These are phyloP conservation scores for Pomacea maculata DNA, from an alignment of 1,140 invertebrate genomes.

Conservation along the genomic window DNA sequence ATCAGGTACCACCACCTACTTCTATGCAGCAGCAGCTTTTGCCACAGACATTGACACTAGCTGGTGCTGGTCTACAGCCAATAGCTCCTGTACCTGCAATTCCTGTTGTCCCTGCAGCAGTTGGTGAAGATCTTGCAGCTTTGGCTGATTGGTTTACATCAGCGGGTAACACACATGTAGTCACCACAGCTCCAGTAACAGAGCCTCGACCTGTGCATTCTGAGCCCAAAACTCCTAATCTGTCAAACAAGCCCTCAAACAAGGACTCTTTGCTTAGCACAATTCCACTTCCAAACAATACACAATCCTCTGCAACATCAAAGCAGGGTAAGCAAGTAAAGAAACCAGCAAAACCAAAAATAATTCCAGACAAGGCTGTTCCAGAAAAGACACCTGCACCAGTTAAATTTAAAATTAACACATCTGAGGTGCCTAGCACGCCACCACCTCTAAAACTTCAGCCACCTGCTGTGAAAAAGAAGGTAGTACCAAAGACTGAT, in stretches of 20 bases:
- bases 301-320: neutral
- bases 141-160: constrained; percentile 14
- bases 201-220: neutral
- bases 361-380: neutral
- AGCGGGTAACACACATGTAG: neutral
- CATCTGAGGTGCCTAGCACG: constrained; percentile 8
- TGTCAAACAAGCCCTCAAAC: neutral
- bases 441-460: constrained; percentile 11
- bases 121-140: neutral
- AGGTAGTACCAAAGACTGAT: neutral
- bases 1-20: neutral
- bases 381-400: constrained; percentile 18
- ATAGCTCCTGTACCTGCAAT: neutral
- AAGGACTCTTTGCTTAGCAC: neutral
- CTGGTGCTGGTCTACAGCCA: too few relatives aligned
- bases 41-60: neutral
- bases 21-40: too few relatives aligned
- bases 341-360: neutral
- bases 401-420: constrained; percentile 22
- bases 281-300: constrained; percentile 18
- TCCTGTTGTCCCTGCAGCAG: neutral
- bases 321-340: constrained; percentile 16
- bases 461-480: neutral
- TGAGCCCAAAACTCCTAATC: neutral
- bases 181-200: neutral